Evolutionary conservation across 2,113 vertebrate species (phyloP), one percentile per base, ranked within the genome.

Genomic region (Anarrhichthys ocellatus): DNA sequence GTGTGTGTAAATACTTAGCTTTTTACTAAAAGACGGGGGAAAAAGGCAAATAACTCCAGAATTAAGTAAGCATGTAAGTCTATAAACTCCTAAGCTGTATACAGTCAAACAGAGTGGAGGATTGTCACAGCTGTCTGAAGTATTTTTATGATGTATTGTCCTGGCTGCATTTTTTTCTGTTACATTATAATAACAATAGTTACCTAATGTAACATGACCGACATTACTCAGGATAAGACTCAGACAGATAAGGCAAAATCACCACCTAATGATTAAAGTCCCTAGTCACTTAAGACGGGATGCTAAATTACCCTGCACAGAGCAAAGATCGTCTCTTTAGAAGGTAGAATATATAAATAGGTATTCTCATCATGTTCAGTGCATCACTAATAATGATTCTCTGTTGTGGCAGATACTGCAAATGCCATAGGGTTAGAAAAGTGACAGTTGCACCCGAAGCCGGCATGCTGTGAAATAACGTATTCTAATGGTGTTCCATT

Each of bases 391-490:
- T 75, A 61, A 54, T 81, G 76, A 68, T 83, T 69, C 65, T 65
- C 56, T 70, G 22, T 66, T 62, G 67, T 36, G 44, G 75, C 52
- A 73, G 70, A 50, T 82, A 38, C 64, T 68, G 50, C 54, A 91
- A 88, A 73, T 86, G 73, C 54, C 82, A 86, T 27, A 27, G 18
- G 36, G 50, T 67, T 72, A 59, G 32, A 66, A 74, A 80, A 85
- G 68, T 86, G 69, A 68, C 50, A 67, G 73, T 36, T 3, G 5
- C 48, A 76, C 42, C 73, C 73, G 66, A 76, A 48, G 73, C 44
- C 15, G 13, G 66, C 63, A 69, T 71, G 34, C 56, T 76, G 67
- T 52, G 24, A 73, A 44, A 73, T 6, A 61, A 36, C 14, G 63
- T 73, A 76, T 81, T 78, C 6, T 78, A 81, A 82, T 70, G 54